A percentile compares a stretch with the other conserved stretches of the same genome.
phyloP scores from a whole-genome alignment of 2,113 vertebrate species.

The Zingel zingel region DNA sequence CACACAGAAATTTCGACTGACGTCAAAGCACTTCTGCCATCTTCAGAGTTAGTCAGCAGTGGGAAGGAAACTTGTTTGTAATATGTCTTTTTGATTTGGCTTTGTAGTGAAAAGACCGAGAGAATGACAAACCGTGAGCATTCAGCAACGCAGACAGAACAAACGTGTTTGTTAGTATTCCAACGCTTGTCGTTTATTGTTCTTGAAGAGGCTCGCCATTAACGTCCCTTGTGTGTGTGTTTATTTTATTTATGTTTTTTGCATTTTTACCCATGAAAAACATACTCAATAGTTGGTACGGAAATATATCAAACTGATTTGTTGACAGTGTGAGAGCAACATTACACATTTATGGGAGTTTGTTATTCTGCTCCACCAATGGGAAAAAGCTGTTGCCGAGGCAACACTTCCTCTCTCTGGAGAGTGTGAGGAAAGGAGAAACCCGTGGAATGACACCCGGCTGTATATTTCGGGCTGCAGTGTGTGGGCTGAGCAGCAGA shows the following conservation, averaged over 20 bases:
- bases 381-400: slow-evolving; percentile 68
- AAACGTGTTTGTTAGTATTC: slow-evolving; percentile 25
- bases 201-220: slow-evolving; percentile 33
- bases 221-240: slow-evolving; percentile 41
- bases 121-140: slow-evolving; percentile 15
- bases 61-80: slow-evolving; percentile 37
- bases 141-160: slow-evolving; percentile 30
- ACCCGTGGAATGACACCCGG: slow-evolving; percentile 65
- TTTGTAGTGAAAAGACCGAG: slow-evolving; percentile 22
- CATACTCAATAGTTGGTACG: slow-evolving; percentile 43
- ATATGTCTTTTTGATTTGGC: slow-evolving; percentile 44
- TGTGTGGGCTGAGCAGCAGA: slow-evolving; percentile 67
- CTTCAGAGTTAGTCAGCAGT: slow-evolving; percentile 29
- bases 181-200: slow-evolving; percentile 21
- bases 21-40: slow-evolving; percentile 49
- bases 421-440: slow-evolving; percentile 55
- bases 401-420: slow-evolving; percentile 68
- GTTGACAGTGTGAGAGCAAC: slow-evolving; percentile 59
- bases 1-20: slow-evolving; percentile 42
- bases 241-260: background rate
- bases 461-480: slow-evolving; percentile 64
- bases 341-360: slow-evolving; percentile 48
- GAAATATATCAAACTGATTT: slow-evolving; percentile 63
- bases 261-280: slow-evolving; percentile 36
- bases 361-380: slow-evolving; percentile 54